Conservation (phyloP, 1,140 invertebrate species). For the Nautilus pompilius region DNA sequence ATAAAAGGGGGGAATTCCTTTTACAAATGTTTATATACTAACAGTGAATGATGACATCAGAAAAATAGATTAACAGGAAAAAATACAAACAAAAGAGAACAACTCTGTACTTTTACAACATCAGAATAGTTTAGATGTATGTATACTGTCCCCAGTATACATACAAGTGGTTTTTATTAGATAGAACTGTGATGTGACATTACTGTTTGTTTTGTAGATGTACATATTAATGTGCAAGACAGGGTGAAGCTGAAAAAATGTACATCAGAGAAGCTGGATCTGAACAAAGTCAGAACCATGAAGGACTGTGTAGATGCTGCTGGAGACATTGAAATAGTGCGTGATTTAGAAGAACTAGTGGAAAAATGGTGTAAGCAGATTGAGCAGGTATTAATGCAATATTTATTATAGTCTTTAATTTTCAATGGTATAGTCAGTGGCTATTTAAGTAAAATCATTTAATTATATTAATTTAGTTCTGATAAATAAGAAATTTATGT, state of each 20-base stretch:
- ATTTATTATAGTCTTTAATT: neutral
- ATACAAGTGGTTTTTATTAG: neutral
- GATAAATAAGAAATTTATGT: neutral
- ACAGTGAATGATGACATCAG: too few relatives aligned
- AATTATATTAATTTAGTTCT: neutral
- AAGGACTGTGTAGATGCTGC: conserved; percentile 34
- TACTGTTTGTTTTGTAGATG: conserved; percentile 20
- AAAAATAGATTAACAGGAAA: too few relatives aligned
- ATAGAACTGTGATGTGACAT: neutral
- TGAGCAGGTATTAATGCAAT: conserved; percentile 32
- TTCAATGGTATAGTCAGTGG: conserved; percentile 1
- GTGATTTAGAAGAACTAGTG: conserved; percentile 40
- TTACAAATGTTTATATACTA: too few relatives aligned
- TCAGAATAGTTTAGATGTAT: neutral
- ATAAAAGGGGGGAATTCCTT: too few relatives aligned
- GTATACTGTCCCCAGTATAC: neutral
- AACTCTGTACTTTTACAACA: neutral
- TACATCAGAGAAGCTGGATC: conserved; percentile 26
- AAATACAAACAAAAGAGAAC: too few relatives aligned
- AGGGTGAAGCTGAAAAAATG: conserved; percentile 26
- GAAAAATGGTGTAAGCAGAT: conserved; percentile 50
- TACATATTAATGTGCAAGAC: conserved; percentile 35
- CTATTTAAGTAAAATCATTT: neutral
- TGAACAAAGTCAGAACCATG: conserved; percentile 20
- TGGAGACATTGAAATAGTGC: conserved; percentile 37